Evolutionary conservation across 2,113 vertebrate genomes (phyloP), one percentile per base, ranked within the genome.

Genomic region (Prunella fulvescens): DNA sequence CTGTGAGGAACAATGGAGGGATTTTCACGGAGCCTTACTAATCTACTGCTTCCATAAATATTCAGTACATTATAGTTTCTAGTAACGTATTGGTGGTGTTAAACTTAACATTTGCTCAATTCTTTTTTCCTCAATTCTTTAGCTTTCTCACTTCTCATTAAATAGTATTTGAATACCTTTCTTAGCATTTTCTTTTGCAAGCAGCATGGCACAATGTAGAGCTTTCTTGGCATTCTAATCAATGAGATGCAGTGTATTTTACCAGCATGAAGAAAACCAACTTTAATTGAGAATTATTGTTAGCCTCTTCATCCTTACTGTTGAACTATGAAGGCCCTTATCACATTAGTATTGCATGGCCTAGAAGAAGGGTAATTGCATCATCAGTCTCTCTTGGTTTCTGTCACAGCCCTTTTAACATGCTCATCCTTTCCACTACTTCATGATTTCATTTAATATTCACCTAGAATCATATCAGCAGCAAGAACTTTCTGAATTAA

Each of bases 391-490:
- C 70, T 80, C 69, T 47, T 94, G 86, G 79, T 89, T 85, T 76
- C 26, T 93, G 80, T 89, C 73, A 90, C 88, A 82, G 58, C 20
- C 83, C 65, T 97, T 97, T 95, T 89, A 95, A 91, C 82, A 93
- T 62, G 47, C 78, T 96, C 70, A 45, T 93, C 82, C 65, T 96
- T 96, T 92, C 90, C 57, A 80, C 90, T 97, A 87, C 47, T 94
- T 93, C 61, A 82, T 84, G 20, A 86, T 93, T 97, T 97, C 60
- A 80, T 96, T 97, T 92, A 96, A 93, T 95, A 94, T 92, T 97
- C 53, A 88, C 60, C 37, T 77, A 90, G 47, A 96, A 92, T 80
- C 35, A 39, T 44, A 82, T 18, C 56, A 83, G 84, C 35, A 90
- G n/a, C 37, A 88, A 58, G 33, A 94, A 54, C 9, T 78, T 60